Evolutionary conservation across 1,140 invertebrate genomes (phyloP).

Genomic region (Drosophila athabasca): DNA sequence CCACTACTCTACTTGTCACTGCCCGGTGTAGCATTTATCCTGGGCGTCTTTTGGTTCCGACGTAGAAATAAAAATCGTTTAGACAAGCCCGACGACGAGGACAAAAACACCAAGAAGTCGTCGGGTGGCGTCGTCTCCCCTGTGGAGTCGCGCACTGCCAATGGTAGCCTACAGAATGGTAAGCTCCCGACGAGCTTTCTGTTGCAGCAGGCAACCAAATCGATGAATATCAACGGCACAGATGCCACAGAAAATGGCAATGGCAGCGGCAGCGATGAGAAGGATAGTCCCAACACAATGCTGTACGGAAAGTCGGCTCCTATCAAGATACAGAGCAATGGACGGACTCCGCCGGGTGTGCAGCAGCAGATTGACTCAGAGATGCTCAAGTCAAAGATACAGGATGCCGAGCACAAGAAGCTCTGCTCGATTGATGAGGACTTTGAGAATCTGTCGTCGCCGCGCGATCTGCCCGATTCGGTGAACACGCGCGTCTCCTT

Average conservation of each 20-base stretch:
- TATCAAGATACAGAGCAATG: conserved; percentile 82
- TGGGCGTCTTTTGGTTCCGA: conserved; percentile 83
- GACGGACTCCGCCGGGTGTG: conserved; percentile 54
- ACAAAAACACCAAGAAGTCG: conserved; percentile 26
- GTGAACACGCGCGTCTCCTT: conserved; percentile 63
- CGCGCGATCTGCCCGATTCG: conserved; percentile 76
- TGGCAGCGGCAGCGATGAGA: conserved; percentile 40
- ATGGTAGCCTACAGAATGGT: conserved; percentile 57
- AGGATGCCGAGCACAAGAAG: conserved; percentile 77
- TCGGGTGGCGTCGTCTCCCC: conserved; percentile 12
- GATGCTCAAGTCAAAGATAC: conserved; percentile 77
- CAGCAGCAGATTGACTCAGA: conserved; percentile 76
- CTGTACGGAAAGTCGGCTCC: conserved; percentile 82
- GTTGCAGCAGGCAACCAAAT: conserved; percentile 45
- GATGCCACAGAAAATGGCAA: conserved; percentile 31
- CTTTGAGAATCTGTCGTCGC: conserved; percentile 76
- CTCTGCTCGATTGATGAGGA: conserved; percentile 80
- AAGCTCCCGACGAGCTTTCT: conserved; percentile 37
- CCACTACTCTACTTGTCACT: conserved; percentile 83
- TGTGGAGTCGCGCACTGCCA: conserved; percentile 41
- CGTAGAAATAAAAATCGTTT: conserved; percentile 83
- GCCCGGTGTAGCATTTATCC: conserved; percentile 83
- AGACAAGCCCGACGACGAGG: conserved; percentile 72
- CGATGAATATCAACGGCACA: conserved; percentile 66
- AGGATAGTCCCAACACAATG: conserved; percentile 69